Base-by-base conservation (phyloP, 1,140 invertebrate species). In the Chironomus tepperi region DNA sequence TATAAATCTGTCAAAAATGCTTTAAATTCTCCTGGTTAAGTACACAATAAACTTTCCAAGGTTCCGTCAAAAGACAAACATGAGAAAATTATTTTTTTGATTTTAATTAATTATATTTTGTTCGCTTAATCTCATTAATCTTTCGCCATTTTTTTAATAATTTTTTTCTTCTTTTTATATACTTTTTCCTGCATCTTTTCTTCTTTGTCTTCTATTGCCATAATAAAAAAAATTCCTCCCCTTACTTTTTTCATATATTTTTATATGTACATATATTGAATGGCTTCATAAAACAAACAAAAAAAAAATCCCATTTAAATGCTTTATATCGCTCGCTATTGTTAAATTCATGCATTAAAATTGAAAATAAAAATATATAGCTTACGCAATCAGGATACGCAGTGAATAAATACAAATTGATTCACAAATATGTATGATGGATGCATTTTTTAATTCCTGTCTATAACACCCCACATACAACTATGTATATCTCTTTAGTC, bases 331-430 rank as follows among this genome's bases (percentile, higher is more conserved):
- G 47, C 47, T 34, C 24, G 24, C 24, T 34, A 34, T 34, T 34
- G 24, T 34, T 34, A 34, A 19, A 70, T 18, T 70, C 65, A 70
- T 70, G 65, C 65, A 18, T 21, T 12, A n/a, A 57, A 57, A 57
- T 57, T 12, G 15, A 57, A 57, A 57, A 57, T 12, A 15, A 9
- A n/a, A 12, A 57, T 57, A 57, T 12, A 21, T 21, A 70, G 65
- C 65, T 70, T 19, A 70, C 65, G 65, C 65, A 19, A 70, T 19
- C 65, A 18, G 65, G 65, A 70, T 19, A 16, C 7, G 65, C 9
- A 19, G 65, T 70, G 65, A 70, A 70, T 18, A 70, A 12, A 70
- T 70, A 70, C 18, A 70, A 70, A 70, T 19, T 70, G 18, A 70
- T 70, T 18, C 65, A 16, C 16, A 70, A 16, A 70, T 70, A 70